Base-by-base conservation (phyloP, 2,113 vertebrate genomes). In the Thalassoma bifasciatum region DNA sequence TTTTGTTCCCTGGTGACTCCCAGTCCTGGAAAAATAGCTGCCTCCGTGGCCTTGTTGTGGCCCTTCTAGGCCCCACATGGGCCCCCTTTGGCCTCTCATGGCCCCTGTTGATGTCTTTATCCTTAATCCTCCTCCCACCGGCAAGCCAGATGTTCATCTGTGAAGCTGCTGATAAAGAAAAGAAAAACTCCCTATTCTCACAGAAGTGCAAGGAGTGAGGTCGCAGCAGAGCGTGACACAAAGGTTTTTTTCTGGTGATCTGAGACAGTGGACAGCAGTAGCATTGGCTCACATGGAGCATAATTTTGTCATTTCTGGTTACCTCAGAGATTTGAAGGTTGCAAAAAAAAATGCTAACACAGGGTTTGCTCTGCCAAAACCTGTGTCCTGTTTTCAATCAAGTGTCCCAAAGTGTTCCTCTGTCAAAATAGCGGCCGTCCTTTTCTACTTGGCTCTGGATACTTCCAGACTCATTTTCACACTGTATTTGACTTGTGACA, bases 31-130 rank as follows among this genome's bases (percentile, higher is more conserved):
- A 56, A 75, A 66, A 52, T 38, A 23, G 52, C 72, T 53, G 74
- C 30, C 73, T 81, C 79, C 57, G 1, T 68, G 60, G 79, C 64
- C 72, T 64, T 62, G 75, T 62, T 50, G 53, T 87, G 72, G 80
- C 72, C 84, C 63, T 81, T 66, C 19, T 42, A 42, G 66, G 72
- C 75, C 75, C 72, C 76, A 64, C 72, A 34, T 59, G 21, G 79
- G n/a, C 71, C 74, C 75, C 80, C 58, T 78, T 64, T 83, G 88
- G 67, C 87, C 86, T 87, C 74, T 83, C 16, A 10, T 66, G 62
- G 74, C 58, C 71, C 63, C 68, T 40, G 77, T 70, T 90, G 90
- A 89, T 91, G 76, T 89, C 86, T 88, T 90, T 84, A 90, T 91
- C 81, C 66, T 79, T 81, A 61, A 84, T 81, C 72, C 80, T 56